Base-by-base conservation (phyloP, 2,113 vertebrate species). In the Perca fluviatilis region DNA sequence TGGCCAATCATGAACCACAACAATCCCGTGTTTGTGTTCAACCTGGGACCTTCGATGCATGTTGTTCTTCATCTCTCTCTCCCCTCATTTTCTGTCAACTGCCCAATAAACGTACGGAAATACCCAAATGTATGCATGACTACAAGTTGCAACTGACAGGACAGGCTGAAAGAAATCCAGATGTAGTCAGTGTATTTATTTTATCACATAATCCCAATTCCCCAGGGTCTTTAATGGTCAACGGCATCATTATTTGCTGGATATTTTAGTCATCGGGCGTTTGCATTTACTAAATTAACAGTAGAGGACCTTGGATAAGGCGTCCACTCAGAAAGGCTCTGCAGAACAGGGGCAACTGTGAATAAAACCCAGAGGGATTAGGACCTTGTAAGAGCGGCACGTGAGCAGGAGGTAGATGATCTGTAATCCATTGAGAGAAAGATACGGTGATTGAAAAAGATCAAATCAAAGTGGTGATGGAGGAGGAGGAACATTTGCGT, bases 371-470 rank as follows among this genome's bases (percentile, higher is more conserved):
- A 18, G 2, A 66, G 67, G 75, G 84, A 88, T 91, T 90, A 81
- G 68, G 58, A 65, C 73, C 76, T 75, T 81, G 80, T 70, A 63
- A 53, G 27, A 77, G 89, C 21, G 12, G 79, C 89, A 89, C 72
- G 82, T 88, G 91, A 82, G 85, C 46, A 4, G 36, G 58, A 79
- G 70, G 71, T 23, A 36, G 73, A 65, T 54, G 30, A 54, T 72
- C 27, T 60, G 54, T 90, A 91, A 93, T 90, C 86, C 84, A 83
- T 25, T 75, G 77, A 82, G 79, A 74, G 79, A 77, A 69, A 84
- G 66, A 79, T 58, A 82, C 14, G 1, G 53, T 77, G 77, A 87
- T 90, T 76, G 85, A 65, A 90, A 89, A 91, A 58, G 79, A 88
- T 80, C 85, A 91, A 84, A 89, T 82, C 62, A 74, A 14, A 8